Base-by-base conservation (phyloP, 2,888 invertebrate genomes). In the Tortrix viridana region DNA sequence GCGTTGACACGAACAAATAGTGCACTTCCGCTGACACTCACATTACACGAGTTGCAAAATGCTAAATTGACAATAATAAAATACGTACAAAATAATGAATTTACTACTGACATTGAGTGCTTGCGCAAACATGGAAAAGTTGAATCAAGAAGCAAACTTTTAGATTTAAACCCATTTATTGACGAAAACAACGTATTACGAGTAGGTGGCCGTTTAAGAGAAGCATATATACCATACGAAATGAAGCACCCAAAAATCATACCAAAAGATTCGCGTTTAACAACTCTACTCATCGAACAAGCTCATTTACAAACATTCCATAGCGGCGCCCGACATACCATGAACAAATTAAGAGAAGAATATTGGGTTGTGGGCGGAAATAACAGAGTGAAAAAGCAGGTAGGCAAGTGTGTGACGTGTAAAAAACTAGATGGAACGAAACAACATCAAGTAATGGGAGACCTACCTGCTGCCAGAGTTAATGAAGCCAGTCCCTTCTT, bases 261-360 rank as follows among this genome's bases (percentile, higher is more conserved):
- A 9, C 69, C 67, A 4, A 38, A 52, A n/a, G 49, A 66, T 7
- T 37, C 43, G 57, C 63, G 56, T 1, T 16, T 69, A 3, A 62
- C 70, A 9, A 60, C 52, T 12, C 54, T 69, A 19, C 54, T 70
- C 32, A 64, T 72, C 12, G 46, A 65, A 14, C 19, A 72, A 41
- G 63, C 69, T 18, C 70, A 72, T 46, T 50, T 60, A 41, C 44
- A 63, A 18, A 69, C 69, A 5, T 66, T 67, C 22, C 72, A 72
- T 41, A 69, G 69, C 1, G 70, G 69, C 18, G 58, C 68, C 9
- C 50, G 60, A 0, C 47, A 66, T 2, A 70, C 68, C 6, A 16
- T 66, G 20, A 53, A 67, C 2, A 32, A 59, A 9, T n/a, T 68
- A 12, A 23, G 72, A 5, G 64, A 68, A 49, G 41, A 57, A 23